phyloP scores from a whole-genome alignment of 2,113 vertebrate genomes.

The Plectropomus leopardus region DNA sequence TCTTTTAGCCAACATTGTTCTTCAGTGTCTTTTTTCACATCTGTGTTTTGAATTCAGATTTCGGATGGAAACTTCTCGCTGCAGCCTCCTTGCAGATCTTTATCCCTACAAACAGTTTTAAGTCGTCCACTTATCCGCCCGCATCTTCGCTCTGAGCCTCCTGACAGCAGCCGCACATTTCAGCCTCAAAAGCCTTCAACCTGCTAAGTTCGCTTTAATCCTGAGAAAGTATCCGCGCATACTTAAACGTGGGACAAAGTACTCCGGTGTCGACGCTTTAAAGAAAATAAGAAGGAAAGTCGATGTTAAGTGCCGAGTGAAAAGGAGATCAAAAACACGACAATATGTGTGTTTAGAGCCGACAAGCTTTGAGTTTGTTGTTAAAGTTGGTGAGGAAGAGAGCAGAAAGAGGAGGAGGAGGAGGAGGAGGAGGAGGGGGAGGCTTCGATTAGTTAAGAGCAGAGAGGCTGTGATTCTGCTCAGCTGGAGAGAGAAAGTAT shows the following conservation, averaged over 20 bases:
- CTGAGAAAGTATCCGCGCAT: conserved; percentile 58
- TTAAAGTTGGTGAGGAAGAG: conserved; percentile 48
- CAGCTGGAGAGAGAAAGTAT: conserved; percentile 77
- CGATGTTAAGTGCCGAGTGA: conserved; percentile 69
- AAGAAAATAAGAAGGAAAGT: conserved; percentile 60
- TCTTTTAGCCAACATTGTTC: no score
- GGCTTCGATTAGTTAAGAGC: conserved; percentile 76
- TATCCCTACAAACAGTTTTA: conserved; percentile 64
- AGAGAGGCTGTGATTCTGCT: conserved; percentile 72
- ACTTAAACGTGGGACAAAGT: conserved; percentile 72
- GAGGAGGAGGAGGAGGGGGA: no score
- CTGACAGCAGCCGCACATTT: conserved; percentile 55
- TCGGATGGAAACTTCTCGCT: conserved; percentile 18
- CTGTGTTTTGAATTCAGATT: conserved; percentile 19
- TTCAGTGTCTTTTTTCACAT: background rate
- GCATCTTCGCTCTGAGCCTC: conserved; percentile 45
- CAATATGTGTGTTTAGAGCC: conserved; percentile 61
- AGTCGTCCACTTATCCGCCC: conserved; percentile 43
- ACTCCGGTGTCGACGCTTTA: conserved; percentile 48
- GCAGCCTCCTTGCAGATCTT: conserved; percentile 31
- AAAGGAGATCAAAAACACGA: conserved; percentile 69
- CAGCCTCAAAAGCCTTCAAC: conserved; percentile 62
- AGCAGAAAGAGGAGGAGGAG: conserved; percentile 6
- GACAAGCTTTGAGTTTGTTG: conserved; percentile 57
- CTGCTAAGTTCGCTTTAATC: conserved; percentile 67